A percentile compares a stretch with the other conserved stretches of the same genome.
Evolutionary conservation across 1,140 invertebrate genomes (phyloP).

Genomic region (Temnothorax curvispinosus): DNA sequence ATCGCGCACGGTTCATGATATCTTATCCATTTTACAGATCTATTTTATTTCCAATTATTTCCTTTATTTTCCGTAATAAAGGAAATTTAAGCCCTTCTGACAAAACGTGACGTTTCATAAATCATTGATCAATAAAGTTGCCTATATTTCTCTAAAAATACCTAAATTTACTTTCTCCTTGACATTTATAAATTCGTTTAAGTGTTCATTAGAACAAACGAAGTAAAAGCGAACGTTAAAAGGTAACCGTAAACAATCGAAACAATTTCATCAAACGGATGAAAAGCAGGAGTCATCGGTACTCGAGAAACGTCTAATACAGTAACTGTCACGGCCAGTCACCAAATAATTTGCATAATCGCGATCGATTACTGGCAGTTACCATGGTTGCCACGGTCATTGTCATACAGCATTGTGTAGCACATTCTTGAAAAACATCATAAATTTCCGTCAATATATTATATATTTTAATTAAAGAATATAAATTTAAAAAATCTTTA

Average conservation of each 20-base stretch:
- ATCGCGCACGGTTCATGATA: neutral
- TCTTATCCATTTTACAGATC: neutral
- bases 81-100: neutral
- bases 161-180: neutral
- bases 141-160: neutral
- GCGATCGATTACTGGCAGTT: slow-evolving; percentile 73
- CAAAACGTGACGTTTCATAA: neutral
- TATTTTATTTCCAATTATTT: neutral
- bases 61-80: neutral
- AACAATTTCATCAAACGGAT: slow-evolving; percentile 33
- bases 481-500: neutral
- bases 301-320: slow-evolving; percentile 73
- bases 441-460: slow-evolving; percentile 29
- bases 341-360: slow-evolving; percentile 80
- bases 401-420: slow-evolving; percentile 9
- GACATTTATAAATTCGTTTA: neutral
- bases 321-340: slow-evolving; percentile 76
- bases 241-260: neutral
- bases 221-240: neutral
- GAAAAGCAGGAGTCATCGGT: slow-evolving; percentile 74
- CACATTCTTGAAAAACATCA: slow-evolving; percentile 57
- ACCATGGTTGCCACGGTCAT: slow-evolving; percentile 55
- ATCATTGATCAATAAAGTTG: neutral
- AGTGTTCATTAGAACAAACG: neutral
- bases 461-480: neutral